A percentile compares a stretch with the other conserved stretches of the same genome.
Evolutionary conservation across 37 sponge, comb jelly and placozoan species (phyloP).

Genomic region (Ianthella basta): DNA sequence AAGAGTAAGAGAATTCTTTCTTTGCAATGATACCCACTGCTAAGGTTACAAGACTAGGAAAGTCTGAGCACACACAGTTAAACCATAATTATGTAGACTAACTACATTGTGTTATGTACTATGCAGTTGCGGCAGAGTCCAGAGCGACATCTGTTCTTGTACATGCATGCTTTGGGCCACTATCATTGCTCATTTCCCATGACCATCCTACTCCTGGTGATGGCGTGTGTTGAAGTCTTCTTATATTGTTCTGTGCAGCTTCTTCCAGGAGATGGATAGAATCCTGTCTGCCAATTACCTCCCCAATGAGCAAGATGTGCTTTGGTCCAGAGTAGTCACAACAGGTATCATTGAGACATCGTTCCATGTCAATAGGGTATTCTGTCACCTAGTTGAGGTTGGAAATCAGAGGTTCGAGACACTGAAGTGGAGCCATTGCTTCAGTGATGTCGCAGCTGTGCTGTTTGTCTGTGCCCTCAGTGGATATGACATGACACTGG

Average conservation of each 20-base stretch:
- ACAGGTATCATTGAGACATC: constrained; percentile 96
- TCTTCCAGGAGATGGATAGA: constrained; percentile 83
- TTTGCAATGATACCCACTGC: too few relatives aligned
- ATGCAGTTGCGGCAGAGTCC: too few relatives aligned
- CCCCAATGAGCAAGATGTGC: constrained; percentile 88
- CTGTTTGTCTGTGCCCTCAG: constrained; percentile 94
- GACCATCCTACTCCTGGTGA: background rate
- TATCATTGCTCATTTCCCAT: background rate
- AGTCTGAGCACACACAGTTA: too few relatives aligned
- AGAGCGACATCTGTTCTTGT: too few relatives aligned
- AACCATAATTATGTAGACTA: too few relatives aligned
- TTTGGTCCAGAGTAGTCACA: constrained; percentile 90
- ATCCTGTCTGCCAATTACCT: constrained; percentile 72
- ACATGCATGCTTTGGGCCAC: too few relatives aligned
- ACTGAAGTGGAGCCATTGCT: constrained; percentile 99
- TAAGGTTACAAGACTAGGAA: too few relatives aligned
- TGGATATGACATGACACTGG: constrained; percentile 96
- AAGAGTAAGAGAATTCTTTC: too few relatives aligned
- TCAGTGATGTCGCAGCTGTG: constrained; percentile 96
- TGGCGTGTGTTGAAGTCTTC: background rate
- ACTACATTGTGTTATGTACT: too few relatives aligned
- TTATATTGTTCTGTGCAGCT: constrained; percentile 50
- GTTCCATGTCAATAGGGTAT: constrained; percentile 79
- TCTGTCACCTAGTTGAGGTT: constrained; percentile 95
- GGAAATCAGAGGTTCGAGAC: constrained; percentile 97